A percentile compares a stretch with the other conserved stretches of the same genome.
These are phyloP conservation scores for Euplagia quadripunctaria DNA, from an alignment of 2,888 invertebrate species.

Conservation along the genomic window DNA sequence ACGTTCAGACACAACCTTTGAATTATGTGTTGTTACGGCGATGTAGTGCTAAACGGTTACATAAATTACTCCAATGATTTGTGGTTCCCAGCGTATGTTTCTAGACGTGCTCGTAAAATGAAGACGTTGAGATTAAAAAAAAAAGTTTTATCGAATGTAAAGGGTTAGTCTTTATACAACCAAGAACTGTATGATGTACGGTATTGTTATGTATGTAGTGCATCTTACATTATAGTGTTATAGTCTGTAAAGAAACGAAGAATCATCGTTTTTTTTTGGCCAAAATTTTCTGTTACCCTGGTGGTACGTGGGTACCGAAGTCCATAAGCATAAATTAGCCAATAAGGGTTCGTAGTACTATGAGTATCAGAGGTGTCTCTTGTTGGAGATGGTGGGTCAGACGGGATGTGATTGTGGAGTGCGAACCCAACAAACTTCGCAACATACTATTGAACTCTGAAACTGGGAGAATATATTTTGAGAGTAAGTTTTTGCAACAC, in stretches of 20 bases:
- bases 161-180: not conserved
- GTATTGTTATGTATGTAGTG: not conserved
- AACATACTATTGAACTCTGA: no score
- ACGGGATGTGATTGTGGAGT: no score
- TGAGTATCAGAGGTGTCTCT: no score
- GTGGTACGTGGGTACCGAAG: no score
- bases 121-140: conserved; percentile 6
- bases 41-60: conserved; percentile 60
- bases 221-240: not conserved
- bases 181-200: not conserved
- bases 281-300: not conserved
- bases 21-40: conserved; percentile 62
- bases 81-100: conserved; percentile 33
- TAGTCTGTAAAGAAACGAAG: not conserved
- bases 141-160: not conserved
- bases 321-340: no score
- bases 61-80: conserved; percentile 59
- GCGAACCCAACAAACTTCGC: no score
- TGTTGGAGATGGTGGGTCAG: no score
- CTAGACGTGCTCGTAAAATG: conserved; percentile 21
- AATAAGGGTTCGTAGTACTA: no score
- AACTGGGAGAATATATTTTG: no score
- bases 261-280: not conserved
- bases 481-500: no score
- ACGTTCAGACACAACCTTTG: conserved; percentile 60